Base-by-base conservation (phyloP, 2,113 vertebrate species). In the Nettapus auritus region DNA sequence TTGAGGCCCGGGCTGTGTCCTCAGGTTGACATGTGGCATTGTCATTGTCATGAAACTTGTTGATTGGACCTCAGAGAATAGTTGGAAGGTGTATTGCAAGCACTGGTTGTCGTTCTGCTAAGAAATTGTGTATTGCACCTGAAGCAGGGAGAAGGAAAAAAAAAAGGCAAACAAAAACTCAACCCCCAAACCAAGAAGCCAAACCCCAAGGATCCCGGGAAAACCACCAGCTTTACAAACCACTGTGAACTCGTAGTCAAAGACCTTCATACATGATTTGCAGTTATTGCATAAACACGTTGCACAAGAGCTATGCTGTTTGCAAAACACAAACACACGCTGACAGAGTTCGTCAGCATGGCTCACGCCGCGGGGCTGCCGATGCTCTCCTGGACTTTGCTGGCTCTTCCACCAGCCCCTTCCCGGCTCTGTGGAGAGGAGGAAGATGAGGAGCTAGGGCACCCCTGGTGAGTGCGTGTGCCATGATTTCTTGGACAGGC, bases 281-380 rank as follows among this genome's bases (percentile, higher is more conserved):
- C 73, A 85, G 77, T 52, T 83, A 25, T 68, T 95, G 93, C 81
- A 69, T 62, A 62, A 95, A 82, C 77, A 66, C 5, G 1, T 63
- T 95, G 86, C 81, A 91, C 93, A 84, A 70, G 86, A 93, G 88
- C 82, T 67, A 34, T 69, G 2, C 77, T 66, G 83, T 90, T 79
- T 87, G 55, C 80, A 76, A 46, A 73, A 50, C 33, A 80, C 76
- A 11, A 34, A 64, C 92, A 71, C 63, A 10, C 80, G 31, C 52
- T 85, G 36, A 19, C 18, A 52, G 2, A 44, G 18, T 87, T 95
- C 74, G 77, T 55, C 55, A 56, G 70, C 56, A 67, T 75, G 44
- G 70, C n/a, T 85, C 67, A 11, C 14, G 8, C 48, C 46, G 1
- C 46, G 84, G 73, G 70, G 69, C 23, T 88, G 82, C 76, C 73